Percentiles rank a stretch among this genome's conserved stretches.
Evolutionary conservation across 2,888 invertebrate species (phyloP).

Genomic region (Abscondita cerata): DNA sequence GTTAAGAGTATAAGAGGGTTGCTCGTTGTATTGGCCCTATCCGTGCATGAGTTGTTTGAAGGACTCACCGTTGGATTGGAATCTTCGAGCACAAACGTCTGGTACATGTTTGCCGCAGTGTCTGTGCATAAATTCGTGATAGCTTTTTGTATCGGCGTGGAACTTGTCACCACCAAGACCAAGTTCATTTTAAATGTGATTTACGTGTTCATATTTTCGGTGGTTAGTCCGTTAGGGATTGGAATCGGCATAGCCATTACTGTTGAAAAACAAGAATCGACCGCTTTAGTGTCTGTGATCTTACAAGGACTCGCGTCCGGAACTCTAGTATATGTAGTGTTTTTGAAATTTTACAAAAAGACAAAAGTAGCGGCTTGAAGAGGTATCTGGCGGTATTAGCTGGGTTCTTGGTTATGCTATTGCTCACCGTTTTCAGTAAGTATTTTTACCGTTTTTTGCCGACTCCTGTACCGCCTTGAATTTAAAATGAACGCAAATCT

Average conservation of each 20-base stretch:
- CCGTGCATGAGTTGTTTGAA: conserved; percentile 74
- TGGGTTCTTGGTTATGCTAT: conserved; percentile 68
- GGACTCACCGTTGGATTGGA: conserved; percentile 73
- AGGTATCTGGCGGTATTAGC: conserved; percentile 64
- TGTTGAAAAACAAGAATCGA: conserved; percentile 52
- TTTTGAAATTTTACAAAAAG: conserved; percentile 82
- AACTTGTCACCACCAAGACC: conserved; percentile 66
- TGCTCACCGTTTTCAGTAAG: conserved; percentile 60
- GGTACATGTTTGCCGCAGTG: conserved; percentile 69
- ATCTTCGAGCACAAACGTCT: conserved; percentile 63
- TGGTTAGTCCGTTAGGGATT: conserved; percentile 71
- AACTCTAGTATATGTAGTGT: conserved; percentile 80
- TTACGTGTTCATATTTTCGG: conserved; percentile 68
- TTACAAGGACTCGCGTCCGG: conserved; percentile 79
- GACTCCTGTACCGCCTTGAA: no score
- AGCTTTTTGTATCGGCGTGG: conserved; percentile 71
- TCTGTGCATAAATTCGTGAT: conserved; percentile 74
- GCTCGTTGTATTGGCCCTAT: conserved; percentile 69
- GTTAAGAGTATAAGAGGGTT: conserved; percentile 64
- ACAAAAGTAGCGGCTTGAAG: conserved; percentile 67
- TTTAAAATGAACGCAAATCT: no score
- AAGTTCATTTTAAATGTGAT: conserved; percentile 59
- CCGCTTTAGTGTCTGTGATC: conserved; percentile 64
- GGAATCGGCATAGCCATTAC: conserved; percentile 66
- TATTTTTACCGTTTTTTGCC: conserved; percentile 33